Evolutionary conservation across 2,113 vertebrate genomes (phyloP), one percentile per base, ranked within the genome.

Genomic region (Ifrita kowaldi): DNA sequence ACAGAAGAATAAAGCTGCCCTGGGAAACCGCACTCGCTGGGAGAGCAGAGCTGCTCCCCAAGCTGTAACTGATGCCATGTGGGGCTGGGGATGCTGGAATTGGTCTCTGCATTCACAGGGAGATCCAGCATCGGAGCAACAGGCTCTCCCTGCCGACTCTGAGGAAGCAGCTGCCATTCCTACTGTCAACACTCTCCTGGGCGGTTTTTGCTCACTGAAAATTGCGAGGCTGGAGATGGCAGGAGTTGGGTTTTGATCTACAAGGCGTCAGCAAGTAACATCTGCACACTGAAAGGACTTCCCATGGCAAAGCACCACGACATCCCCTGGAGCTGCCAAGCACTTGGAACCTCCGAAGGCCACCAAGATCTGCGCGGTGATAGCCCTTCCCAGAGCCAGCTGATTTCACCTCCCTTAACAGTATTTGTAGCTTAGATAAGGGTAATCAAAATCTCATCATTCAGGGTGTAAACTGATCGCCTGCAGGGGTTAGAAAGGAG

Each of bases 391-490:
- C 92, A 94, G 62, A 62, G 70, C 55, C 46, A 84, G 92, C 90
- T 28, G 60, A 89, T 90, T 93, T 46, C 70, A 67, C 13, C 87
- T 90, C 71, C 27, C 7, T 35, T 78, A 91, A 27, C 83, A 89
- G 83, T 93, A 95, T 94, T 79, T 82, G 89, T 59, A 95, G 55
- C 33, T 85, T 55, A 95, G 96, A 97, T 95, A 97, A 97, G 91
- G 71, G 78, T 59, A 96, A 97, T 97, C 94, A 97, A 96, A 97
- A 91, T 83, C 94, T 80, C 93, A 93, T 95, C 70, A 97, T 97
- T 97, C 90, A 86, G 86, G 95, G 95, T 42, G 90, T 81, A 96
- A 96, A 95, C 81, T 84, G 96, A 93, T 97, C 22, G 86, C 96
- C 97, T 93, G 91, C 70, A 95, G 94, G 95, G 81, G 67, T 96